Evolutionary conservation across 1,140 invertebrate genomes (phyloP), one percentile per base, ranked within the genome.

Genomic region (Atopsyche davidsoni): DNA sequence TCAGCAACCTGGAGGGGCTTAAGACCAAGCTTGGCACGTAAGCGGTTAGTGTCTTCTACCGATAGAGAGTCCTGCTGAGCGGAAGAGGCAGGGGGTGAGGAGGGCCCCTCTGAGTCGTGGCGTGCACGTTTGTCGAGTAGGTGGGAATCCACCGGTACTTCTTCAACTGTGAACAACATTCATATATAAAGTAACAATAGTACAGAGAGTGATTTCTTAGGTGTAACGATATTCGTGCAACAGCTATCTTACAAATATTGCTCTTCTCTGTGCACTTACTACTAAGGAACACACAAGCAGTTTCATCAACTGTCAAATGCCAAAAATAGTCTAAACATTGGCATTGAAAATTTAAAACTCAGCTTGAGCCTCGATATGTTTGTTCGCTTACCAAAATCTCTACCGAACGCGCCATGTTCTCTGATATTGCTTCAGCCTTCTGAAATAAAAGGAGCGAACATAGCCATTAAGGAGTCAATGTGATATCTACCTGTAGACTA

Each of bases 1-100:
- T 70, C 68, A 58, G 67, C 73, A 3, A 91, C 70, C 62, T 96
- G 85, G 1, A 98, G 70, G 3, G 95, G 96, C 65, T 96, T 96
- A 2, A 98, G 72, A 2, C 95, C 95, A 11, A 99, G 76, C 64
- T 96, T 94, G 4, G 89, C 89, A 63, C 95, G 75, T 0, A 98
- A 66, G 61, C 86, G 88, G 69, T 97, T 96, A 13, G 92, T 95
- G 65, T 95, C 92, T 59, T 90, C 86, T 67, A 62, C 53, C 58
- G 46, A 46, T 60, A 57, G 10, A 48, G 45, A n/a, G 32, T 43
- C 44, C 39, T 24, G 21, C 45, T 52, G 41, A 46, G 24, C 22
- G 63, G 64, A 4, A 70, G 66, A 10, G 67, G 62, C 63, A 25
- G 62, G 58, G 39, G 66, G 35, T 55, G 67, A 57, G 58, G 67